Evolutionary conservation across 2,888 invertebrate genomes (phyloP), one percentile per base, ranked within the genome.

Genomic region (Dioctria linearis): DNA sequence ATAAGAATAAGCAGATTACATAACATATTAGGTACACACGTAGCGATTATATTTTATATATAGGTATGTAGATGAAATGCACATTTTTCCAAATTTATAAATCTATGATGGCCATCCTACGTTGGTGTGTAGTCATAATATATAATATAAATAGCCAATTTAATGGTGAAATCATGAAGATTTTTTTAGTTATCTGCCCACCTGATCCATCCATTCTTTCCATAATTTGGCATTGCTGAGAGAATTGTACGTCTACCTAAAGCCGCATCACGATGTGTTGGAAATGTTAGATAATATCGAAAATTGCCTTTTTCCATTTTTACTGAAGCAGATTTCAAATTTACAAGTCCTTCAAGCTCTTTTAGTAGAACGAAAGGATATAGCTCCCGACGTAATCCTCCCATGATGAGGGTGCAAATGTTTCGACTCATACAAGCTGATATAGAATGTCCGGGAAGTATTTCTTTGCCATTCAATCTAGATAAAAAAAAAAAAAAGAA

Each of bases 201-300:
- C 9, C 67, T 42, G 42, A 67, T 9, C 67, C 67, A 67, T 25
- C 37, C 25, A 13, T 13, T 49, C 25, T 46, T 40, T 6, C 67
- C 67, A 3, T 25, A 67, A 9, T 42, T 13, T 0, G 51, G 54
- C 11, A 71, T 37, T 43, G 51, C 39, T 37, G 51, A 39, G 1
- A 57, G 71, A 2, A 71, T 43, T 42, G n/a, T 11, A 39, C 71
- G 71, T 54, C 57, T 51, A 11, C 54, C 71, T 39, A 71, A n/a
- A 4, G 71, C 71, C 11, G 71, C 71, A 4, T 71, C 54, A 11
- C 71, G 71, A 54, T 71, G 71, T 11, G 71, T 57, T 6, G 51
- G 39, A 54, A 71, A 71, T 39, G 54, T 54, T 11, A 71, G 5
- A 11, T 71, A 54, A 6, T 54, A 51, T 54, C 9, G 37, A 11